Percentiles rank a stretch among this genome's conserved stretches.
Conservation (phyloP, 2,797 vertebrate genomes). For the Urophycis tenuis region DNA sequence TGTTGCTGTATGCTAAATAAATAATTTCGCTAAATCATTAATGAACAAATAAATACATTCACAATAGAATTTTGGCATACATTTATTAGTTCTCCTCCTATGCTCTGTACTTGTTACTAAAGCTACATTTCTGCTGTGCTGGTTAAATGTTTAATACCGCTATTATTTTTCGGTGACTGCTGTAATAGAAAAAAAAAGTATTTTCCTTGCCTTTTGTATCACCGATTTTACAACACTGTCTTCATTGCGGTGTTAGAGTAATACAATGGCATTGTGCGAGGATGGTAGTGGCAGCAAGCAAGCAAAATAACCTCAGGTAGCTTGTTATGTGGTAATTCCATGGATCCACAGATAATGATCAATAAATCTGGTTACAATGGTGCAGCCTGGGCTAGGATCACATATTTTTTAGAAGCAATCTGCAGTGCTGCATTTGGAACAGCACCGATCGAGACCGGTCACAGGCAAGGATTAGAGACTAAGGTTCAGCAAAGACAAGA, state of each 20-base stretch:
- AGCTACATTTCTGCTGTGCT: not conserved
- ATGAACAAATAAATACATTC: not conserved
- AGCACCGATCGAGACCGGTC: not conserved
- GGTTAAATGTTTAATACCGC: not conserved
- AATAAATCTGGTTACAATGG: not conserved
- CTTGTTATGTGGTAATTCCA: not conserved
- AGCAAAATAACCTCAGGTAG: not conserved
- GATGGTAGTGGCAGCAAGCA: not conserved
- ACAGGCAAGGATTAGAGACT: not conserved
- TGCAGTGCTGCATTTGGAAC: not conserved
- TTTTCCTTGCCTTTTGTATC: not conserved
- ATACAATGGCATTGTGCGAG: not conserved
- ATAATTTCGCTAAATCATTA: not conserved
- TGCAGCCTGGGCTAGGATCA: not conserved
- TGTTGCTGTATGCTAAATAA: not conserved
- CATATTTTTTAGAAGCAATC: not conserved
- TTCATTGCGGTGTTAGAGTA: not conserved
- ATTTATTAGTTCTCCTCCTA: not conserved
- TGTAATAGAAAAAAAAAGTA: not conserved
- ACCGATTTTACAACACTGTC: not conserved
- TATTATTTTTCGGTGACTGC: not conserved
- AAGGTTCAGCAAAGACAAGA: not conserved
- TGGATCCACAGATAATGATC: not conserved
- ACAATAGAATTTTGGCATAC: not conserved
- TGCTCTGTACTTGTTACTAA: not conserved